Evolutionary conservation across 2,113 vertebrate genomes (phyloP).

Genomic region (Tonatia bakeri): DNA sequence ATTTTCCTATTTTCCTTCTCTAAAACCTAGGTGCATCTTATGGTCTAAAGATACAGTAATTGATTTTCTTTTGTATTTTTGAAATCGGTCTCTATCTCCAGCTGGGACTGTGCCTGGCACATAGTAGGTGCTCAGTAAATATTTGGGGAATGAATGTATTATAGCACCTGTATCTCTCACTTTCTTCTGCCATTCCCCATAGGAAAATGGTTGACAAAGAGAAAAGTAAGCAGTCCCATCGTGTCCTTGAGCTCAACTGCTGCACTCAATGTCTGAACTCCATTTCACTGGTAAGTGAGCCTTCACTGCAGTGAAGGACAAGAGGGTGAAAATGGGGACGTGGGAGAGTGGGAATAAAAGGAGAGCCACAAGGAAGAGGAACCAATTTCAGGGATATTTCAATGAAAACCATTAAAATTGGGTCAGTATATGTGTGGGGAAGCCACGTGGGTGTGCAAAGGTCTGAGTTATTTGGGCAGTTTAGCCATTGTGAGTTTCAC

Average conservation of each 20-base stretch:
- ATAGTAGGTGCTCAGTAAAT: background rate
- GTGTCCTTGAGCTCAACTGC: background rate
- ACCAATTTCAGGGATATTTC: background rate
- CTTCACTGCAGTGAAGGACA: background rate
- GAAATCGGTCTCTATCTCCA: background rate
- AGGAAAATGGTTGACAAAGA: slow-evolving; percentile 78
- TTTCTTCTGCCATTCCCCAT: background rate
- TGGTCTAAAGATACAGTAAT: background rate
- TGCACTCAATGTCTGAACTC: slow-evolving; percentile 68
- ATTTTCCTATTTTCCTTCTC: too few species aligned
- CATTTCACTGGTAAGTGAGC: slow-evolving; percentile 73
- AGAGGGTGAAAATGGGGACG: background rate
- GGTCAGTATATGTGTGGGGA: background rate
- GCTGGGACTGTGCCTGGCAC: background rate
- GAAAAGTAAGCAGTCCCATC: slow-evolving; percentile 62
- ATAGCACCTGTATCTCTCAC: background rate
- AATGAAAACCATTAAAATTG: background rate
- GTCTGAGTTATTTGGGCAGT: background rate
- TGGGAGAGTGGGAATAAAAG: background rate
- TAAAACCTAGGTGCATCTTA: too few species aligned
- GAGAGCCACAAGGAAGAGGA: background rate
- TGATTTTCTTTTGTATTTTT: background rate
- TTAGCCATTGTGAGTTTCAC: background rate
- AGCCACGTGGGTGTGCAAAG: background rate
- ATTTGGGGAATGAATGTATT: background rate